Evolutionary conservation across 2,888 invertebrate species (phyloP), one percentile per base, ranked within the genome.

Genomic region (Dorcus parallelipipedus): DNA sequence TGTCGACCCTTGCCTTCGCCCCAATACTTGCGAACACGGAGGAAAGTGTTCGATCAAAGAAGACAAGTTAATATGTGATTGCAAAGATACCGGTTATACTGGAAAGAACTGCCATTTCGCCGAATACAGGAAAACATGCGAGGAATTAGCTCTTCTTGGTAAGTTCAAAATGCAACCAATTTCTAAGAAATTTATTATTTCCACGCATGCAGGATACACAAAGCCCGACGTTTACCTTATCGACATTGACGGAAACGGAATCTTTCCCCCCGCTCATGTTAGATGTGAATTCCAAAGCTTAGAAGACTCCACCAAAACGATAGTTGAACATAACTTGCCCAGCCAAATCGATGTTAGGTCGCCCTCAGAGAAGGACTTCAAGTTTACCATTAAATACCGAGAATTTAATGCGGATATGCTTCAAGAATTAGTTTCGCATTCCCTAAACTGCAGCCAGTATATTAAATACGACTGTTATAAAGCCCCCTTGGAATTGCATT

Each of bases 51-150:
- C 93, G 23, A 92, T 95, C 0, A 88, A 91, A 71, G 93, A 95
- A 74, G 92, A 94, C 70, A 83, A 88, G 54, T 87, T 95, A 45
- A 90, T 88, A 38, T 97, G 97, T 74, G 93, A 96, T 71, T 97
- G 96, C 76, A 87, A 88, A 45, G 90, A 88, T 64, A 95, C 94
- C 3, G 94, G 94, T 0, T 97, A 96, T 72, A 91, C 91, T 48
- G 97, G 97, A 8, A 91, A 92, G 72, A 95, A 95, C 72, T 97
- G 97, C 70, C 96, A 96, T 74, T 97, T 97, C 69, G 95, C 96
- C 1, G 87, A 91, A 58, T 93, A 92, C 73, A 86, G 93, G 64
- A 90, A 93, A 73, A 95, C 95, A 0, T 97, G 96, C 74, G 95
- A 96, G 77, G 95, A 95, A 71, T 76, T 96, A 57, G 95, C 94